Base-by-base conservation (phyloP, 2,113 vertebrate species). In the Cephalopterus ornatus region DNA sequence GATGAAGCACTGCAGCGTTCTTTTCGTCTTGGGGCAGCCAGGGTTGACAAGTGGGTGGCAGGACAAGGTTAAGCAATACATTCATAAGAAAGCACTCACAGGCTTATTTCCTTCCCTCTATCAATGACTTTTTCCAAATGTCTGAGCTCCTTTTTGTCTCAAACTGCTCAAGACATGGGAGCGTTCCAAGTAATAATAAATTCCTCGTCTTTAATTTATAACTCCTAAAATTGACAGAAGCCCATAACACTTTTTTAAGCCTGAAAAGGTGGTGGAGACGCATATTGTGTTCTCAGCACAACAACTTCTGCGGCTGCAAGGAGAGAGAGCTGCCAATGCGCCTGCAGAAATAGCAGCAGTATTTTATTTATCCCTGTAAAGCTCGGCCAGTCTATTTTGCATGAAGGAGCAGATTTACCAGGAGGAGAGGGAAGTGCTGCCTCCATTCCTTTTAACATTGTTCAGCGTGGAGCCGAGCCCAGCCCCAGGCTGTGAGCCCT, bases 271-370 rank as follows among this genome's bases (percentile, higher is more conserved):
- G 91, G 96, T 86, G 92, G 70, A 96, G 92, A 96, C 71, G 1
- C 93, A 91, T 95, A 91, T 86, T 97, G 93, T 94, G 92, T 91
- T 87, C 93, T 96, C 91, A 79, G 93, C 95, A 82, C 80, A 87
- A 96, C 93, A 96, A 80, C 88, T 96, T 83, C 88, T 90, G 93
- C 33, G 88, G 95, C 95, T 95, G 85, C 66, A 80, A 92, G 58
- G 76, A 97, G 65, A 95, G 66, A 28, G 91, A 96, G 91, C 83
- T 96, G 95, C 92, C 95, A 96, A 96, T 86, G 83, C 8, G 62
- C 71, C 66, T 87, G 92, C 96, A 97, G 93, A 96, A 97, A 96
- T 94, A 96, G 95, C 95, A 96, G 86, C 92, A 84, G 76, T 17
- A 87, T 91, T 96, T 96, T 93, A 92, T 96, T 96, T 93, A 94